Evolutionary conservation across 2,113 vertebrate species (phyloP), one percentile per base, ranked within the genome.

Genomic region (Paratilapia polleni): DNA sequence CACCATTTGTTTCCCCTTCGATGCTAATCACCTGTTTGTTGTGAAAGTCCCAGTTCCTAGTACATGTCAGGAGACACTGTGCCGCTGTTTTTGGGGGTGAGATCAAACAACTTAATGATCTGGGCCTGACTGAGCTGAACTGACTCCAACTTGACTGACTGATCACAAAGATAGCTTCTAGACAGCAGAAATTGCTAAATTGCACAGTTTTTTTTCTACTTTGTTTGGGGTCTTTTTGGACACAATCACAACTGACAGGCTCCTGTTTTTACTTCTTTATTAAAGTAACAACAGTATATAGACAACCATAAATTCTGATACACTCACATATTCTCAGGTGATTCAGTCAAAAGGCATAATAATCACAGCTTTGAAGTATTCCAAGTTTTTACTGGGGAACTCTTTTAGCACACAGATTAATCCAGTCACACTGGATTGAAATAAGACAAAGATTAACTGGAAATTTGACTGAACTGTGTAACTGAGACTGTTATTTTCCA

Each of bases 11-110:
- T 95, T 94, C 92, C 91, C 93, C 88, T 94, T 81, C 38, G 92
- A 96, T 95, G 93, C 89, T 95, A 95, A 96, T 96, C 90, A 91
- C 90, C 92, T 94, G 91, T 94, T 95, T 95, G 93, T 95, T 95
- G 90, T 93, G 91, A 92, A 92, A 64, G 86, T 92, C 90, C 83
- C 64, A 81, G 84, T 91, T 94, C 88, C 85, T 85, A 86, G 83
- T 88, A 89, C 87, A 92, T 93, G 91, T 90, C 41, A 57, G 83
- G 87, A 91, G 86, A 92, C 93, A 82, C 87, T 85, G 66, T 89
- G 88, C 89, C 31, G 84, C 88, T 83, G 80, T 86, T 63, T 88
- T 84, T 78, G 26, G 20, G 85, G 77, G 54, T 52, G 84, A 92
- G 83, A 88, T 91, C 87, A 93, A 93, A 92, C 84, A 78, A 22